Base-by-base conservation (phyloP, 2,888 invertebrate genomes). In the Limnephilus lunatus region DNA sequence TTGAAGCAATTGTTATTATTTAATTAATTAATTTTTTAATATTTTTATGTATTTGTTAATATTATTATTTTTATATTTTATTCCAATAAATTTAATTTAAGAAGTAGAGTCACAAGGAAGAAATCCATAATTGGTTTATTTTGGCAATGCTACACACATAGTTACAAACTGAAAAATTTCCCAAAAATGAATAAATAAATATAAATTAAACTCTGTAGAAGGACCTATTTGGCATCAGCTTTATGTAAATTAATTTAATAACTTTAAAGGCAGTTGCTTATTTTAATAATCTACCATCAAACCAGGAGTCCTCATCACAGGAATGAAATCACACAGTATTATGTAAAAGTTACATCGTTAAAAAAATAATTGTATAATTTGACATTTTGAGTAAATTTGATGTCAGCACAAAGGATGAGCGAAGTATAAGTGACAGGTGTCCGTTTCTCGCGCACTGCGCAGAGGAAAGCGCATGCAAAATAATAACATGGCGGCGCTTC, bases 401-500 rank as follows among this genome's bases (percentile, higher is more conserved):
- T 25, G 68, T 80, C 88, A 9, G 88, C 25, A 68, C 32, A 80
- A 80, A 48, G 68, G 31, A 32, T 19, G n/a, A 85, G 39, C 11
- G 39, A 25, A 14, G 80, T 83, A 85, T 80, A 30, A 30, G 48
- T 91, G 91, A 91, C 91, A 39, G 81, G 32, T 83, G 91, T 91
- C 91, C 32, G 82, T 88, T 88, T 68, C 82, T 86, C 85, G 32
- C 85, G 68, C 35, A 68, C 30, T 35, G 32, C 44, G 81, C 91
- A 68, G 80, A 89, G 80, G 44, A 89, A 91, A 89, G 92, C 92
- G 91, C 91, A 91, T 91, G 92, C 90, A 93, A 31, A 81, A 88
- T 88, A 87, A 91, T 88, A 87, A 89, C 25, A 68, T 39, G 92
- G 85, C 68, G 30, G 90, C 30, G 86, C 81, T 44, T 93, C 92